Evolutionary conservation across 1,140 invertebrate genomes (phyloP).

Genomic region (Bombus breviceps): DNA sequence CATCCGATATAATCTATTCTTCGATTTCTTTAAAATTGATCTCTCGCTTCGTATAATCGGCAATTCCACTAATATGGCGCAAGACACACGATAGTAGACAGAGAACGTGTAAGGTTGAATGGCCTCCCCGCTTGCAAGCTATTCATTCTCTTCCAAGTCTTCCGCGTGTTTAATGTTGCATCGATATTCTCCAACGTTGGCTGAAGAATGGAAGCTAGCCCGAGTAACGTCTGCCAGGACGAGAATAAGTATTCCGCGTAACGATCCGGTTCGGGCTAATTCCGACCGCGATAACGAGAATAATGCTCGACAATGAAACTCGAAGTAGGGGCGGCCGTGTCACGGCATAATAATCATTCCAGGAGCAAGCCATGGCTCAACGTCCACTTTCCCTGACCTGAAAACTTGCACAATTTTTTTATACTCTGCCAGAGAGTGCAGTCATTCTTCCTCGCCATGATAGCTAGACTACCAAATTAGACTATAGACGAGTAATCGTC

Average conservation of each 20-base stretch:
- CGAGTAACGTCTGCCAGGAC: not conserved
- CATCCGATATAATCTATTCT: not conserved
- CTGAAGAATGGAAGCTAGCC: not conserved
- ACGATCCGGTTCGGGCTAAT: conserved; percentile 23
- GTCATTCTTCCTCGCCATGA: not conserved
- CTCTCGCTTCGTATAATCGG: not conserved
- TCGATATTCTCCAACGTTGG: not conserved
- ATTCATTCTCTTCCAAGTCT: too few species aligned
- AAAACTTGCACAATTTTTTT: too few species aligned
- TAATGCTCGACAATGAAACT: conserved; percentile 28
- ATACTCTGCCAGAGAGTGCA: too few species aligned
- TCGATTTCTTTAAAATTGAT: too few species aligned
- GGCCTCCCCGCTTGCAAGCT: not conserved
- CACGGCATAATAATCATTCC: conserved; percentile 23
- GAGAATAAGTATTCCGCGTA: conserved; percentile 10
- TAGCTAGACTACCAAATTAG: not conserved
- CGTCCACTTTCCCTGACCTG: too few species aligned
- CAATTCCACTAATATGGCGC: not conserved
- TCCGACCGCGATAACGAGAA: conserved; percentile 26
- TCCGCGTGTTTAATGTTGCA: not conserved
- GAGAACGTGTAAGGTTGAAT: not conserved
- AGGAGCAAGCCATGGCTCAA: not conserved
- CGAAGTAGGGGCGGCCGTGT: not conserved
- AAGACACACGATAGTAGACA: not conserved
- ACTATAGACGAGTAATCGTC: not conserved